A percentile compares a stretch with the other conserved stretches of the same genome.
Conservation (phyloP, 2,797 vertebrate species). For the Heterohyrax brucei region DNA sequence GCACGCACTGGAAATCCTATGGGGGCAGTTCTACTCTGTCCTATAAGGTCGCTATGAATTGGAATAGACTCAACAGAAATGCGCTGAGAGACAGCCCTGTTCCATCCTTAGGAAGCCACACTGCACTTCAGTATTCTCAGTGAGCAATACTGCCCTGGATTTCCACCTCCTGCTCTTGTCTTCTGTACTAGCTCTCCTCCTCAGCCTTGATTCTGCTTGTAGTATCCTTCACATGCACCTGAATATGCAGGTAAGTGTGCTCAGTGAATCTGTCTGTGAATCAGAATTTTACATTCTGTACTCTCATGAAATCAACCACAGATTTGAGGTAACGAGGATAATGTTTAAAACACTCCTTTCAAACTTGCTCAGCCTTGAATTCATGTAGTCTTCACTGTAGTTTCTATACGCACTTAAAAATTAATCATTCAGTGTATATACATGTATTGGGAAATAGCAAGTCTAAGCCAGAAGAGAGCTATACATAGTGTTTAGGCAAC, state of each 20-base stretch:
- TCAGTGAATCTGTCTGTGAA: constrained; percentile 6
- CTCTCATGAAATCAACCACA: constrained; percentile 26
- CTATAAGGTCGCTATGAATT: too few relatives aligned
- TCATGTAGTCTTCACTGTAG: constrained; percentile 23
- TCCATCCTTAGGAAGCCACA: background rate
- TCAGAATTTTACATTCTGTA: constrained; percentile 43
- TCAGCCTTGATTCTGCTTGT: background rate
- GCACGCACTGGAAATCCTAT: too few relatives aligned
- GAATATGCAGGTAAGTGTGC: background rate
- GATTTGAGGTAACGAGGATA: constrained; percentile 65
- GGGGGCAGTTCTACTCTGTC: too few relatives aligned
- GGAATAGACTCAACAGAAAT: too few relatives aligned
- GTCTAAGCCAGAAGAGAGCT: constrained; percentile 3
- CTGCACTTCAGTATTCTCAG: background rate
- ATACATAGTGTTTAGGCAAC: background rate
- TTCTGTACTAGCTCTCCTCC: background rate
- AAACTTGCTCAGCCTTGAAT: constrained; percentile 50
- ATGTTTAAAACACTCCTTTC: constrained; percentile 55
- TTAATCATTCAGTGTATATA: constrained; percentile 60
- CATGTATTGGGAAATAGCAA: constrained; percentile 8
- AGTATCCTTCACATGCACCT: background rate
- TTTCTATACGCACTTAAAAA: constrained; percentile 48
- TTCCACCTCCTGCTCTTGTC: background rate
- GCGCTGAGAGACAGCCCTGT: background rate
- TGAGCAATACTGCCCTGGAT: background rate